Evolutionary conservation across 2,113 vertebrate species (phyloP), one percentile per base, ranked within the genome.

Genomic region (Carettochelys insculpta): DNA sequence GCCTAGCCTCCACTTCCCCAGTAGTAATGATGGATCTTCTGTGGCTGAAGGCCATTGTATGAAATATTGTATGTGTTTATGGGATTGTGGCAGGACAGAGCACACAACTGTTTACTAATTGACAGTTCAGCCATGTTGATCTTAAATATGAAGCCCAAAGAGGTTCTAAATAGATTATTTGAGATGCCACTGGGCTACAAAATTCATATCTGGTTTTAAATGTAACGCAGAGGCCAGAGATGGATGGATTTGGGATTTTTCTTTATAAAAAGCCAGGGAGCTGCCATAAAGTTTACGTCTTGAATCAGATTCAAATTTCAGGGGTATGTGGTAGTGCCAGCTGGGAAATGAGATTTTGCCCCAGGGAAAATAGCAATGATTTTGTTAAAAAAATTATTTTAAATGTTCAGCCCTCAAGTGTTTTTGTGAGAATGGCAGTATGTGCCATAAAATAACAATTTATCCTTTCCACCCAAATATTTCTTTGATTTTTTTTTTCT

Each of bases 41-140:
- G 8, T 41, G 76, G 43, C 14, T 7, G 43, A 3, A 2, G 6
- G 83, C 61, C 61, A 2, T 61, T 41, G 48, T 52, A 27, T 24
- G 34, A 76, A 68, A 68, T 71, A 29, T 13, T 12, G 34, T 65
- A n/a, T n/a, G 7, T 54, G 81, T 48, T 17, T 5, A 20, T 6
- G 68, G 2, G 2, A 1, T 16, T 38, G 5, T n/a, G 61, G 31
- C 43, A 5, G 17, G 83, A 43, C 68, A 83, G 25, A 73, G 68
- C 24, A 12, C 11, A 25, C 68, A 0, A 0, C 1, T 2, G 0
- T 3, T 56, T 83, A 8, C 77, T 83, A 81, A 77, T 52, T 31
- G 68, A 68, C 1, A 17, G 31, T 38, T 82, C 3, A 2, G 80
- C 13, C 0, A 0, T 73, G 58, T 22, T 87, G 38, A 81, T 91